Conservation (phyloP, 2,797 vertebrate species). For the Euphonia xanthogaster region DNA sequence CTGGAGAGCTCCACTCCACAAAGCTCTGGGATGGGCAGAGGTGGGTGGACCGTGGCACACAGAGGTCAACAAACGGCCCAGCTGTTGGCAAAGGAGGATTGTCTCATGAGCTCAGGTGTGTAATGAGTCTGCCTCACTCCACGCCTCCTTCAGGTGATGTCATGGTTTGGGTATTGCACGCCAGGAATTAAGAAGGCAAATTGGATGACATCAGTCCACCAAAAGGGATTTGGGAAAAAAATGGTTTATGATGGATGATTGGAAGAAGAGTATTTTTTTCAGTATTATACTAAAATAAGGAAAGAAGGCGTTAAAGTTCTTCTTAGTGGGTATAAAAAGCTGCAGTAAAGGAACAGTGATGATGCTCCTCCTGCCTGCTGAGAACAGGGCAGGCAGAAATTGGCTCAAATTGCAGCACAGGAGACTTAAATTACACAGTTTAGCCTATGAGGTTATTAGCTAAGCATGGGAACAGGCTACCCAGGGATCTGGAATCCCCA, state of each 20-base stretch:
- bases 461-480: not conserved
- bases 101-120: not conserved
- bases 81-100: not conserved
- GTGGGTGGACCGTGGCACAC: not conserved
- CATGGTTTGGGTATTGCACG: not conserved
- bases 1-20: not conserved
- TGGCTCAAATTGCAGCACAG: not conserved
- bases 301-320: not conserved
- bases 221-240: not conserved
- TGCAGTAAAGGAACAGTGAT: not conserved
- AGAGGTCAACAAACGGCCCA: not conserved
- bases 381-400: not conserved
- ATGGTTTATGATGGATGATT: fast-evolving
- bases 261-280: not conserved
- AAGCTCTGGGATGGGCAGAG: not conserved
- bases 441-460: not conserved
- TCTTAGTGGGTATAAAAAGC: not conserved
- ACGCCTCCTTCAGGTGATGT: not conserved
- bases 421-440: not conserved
- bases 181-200: not conserved
- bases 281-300: not conserved
- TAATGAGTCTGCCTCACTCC: not conserved
- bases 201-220: not conserved
- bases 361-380: not conserved
- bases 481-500: not conserved